phyloP scores from a whole-genome alignment of 2,888 invertebrate genomes.

The Rotaria macrura region DNA sequence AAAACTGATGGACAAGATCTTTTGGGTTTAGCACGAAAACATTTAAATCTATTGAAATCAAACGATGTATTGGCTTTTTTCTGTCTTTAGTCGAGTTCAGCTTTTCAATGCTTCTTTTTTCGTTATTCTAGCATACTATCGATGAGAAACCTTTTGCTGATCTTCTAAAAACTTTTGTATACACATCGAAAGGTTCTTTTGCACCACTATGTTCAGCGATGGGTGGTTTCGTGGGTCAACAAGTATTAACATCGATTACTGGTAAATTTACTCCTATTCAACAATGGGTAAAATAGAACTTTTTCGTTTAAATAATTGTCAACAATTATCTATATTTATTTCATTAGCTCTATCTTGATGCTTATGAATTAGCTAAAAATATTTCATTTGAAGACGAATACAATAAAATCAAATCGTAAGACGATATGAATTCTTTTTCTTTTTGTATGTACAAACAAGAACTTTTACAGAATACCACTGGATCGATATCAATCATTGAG shows the following conservation, averaged over 20 bases:
- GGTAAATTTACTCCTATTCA: conserved; percentile 50
- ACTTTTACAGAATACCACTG: conserved; percentile 32
- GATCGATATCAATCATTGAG: conserved; percentile 46
- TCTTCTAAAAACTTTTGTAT: conserved; percentile 8
- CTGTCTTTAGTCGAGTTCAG: neutral
- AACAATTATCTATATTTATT: neutral
- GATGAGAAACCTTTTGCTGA: neutral
- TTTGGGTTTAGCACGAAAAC: neutral
- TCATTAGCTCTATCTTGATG: conserved; percentile 43
- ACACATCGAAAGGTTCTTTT: conserved; percentile 39
- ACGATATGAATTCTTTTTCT: neutral
- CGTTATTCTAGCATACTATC: neutral
- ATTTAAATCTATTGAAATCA: neutral
- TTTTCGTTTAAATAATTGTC: neutral
- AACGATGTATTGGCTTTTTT: neutral
- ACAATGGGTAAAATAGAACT: conserved; percentile 44
- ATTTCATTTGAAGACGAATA: conserved; percentile 25
- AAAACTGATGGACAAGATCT: neutral
- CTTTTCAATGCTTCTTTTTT: no score
- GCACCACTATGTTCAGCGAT: conserved; percentile 47
- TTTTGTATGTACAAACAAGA: conserved; percentile 15
- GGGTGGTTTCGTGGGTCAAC: conserved; percentile 50
- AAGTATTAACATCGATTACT: conserved; percentile 49
- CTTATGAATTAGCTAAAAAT: conserved; percentile 36
- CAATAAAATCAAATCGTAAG: neutral